A percentile compares a stretch with the other conserved stretches of the same genome.
phyloP scores from a whole-genome alignment of 2,888 invertebrate species.

The Dendrolimus pini region DNA sequence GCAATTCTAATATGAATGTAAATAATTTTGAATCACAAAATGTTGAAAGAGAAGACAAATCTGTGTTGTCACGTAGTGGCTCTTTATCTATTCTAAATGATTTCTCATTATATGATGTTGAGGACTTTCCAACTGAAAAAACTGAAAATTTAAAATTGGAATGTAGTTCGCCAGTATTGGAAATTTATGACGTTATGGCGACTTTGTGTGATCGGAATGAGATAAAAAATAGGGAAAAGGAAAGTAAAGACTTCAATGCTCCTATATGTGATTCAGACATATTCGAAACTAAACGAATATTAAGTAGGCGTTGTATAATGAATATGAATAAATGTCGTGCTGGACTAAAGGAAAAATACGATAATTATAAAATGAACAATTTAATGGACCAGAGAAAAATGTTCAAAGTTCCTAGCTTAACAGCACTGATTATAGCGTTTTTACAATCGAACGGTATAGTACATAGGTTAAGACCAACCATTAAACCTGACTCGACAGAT shows the following conservation, averaged over 20 bases:
- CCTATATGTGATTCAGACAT: constrained; percentile 2
- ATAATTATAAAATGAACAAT: too few relatives aligned
- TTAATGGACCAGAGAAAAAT: not conserved
- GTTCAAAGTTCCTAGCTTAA: not conserved
- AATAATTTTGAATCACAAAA: not conserved
- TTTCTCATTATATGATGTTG: not conserved
- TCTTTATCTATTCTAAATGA: not conserved
- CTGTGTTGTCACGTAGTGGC: not conserved
- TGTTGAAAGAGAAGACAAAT: not conserved
- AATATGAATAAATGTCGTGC: too few relatives aligned
- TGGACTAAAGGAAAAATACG: too few relatives aligned
- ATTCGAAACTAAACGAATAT: constrained; percentile 2
- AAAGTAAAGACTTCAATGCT: not conserved
- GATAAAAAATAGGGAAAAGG: not conserved
- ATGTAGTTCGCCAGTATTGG: constrained; percentile 43
- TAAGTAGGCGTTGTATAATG: not conserved
- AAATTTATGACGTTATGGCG: constrained; percentile 32
- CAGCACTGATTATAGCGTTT: not conserved
- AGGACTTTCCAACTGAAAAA: not conserved
- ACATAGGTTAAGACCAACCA: not conserved
- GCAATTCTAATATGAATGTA: not conserved
- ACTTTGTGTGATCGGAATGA: constrained; percentile 6
- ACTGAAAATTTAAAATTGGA: constrained; percentile 6
- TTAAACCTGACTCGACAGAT: not conserved
- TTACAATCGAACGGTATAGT: not conserved